Evolutionary conservation across 2,888 invertebrate species (phyloP).

Genomic region (Elaeidobius kamerunicus): DNA sequence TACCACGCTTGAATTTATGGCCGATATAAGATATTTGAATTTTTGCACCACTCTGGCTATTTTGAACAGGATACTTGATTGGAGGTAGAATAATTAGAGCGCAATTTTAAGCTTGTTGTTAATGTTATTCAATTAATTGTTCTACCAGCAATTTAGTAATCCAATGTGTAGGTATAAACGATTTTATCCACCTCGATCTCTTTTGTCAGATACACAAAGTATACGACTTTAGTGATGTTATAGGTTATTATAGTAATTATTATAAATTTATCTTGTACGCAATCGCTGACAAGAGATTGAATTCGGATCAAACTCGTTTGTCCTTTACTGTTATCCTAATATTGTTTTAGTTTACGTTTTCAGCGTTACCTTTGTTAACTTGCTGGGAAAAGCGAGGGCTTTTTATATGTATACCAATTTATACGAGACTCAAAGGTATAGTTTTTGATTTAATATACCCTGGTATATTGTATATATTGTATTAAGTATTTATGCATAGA

Average conservation of each 20-base stretch:
- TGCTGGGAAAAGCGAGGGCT: slow-evolving; percentile 35
- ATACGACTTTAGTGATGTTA: slow-evolving; percentile 48
- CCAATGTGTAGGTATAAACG: slow-evolving; percentile 3
- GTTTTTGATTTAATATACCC: slow-evolving; percentile 44
- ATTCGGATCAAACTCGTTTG: slow-evolving; percentile 17
- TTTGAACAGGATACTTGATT: slow-evolving; percentile 15
- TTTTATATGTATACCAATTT: slow-evolving; percentile 42
- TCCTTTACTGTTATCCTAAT: slow-evolving; percentile 19
- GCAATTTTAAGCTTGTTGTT: slow-evolving; percentile 35
- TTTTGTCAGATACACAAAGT: slow-evolving; percentile 39
- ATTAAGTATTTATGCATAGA: slow-evolving; percentile 41
- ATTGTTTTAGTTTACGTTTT: slow-evolving; percentile 34
- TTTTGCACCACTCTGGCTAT: slow-evolving; percentile 27
- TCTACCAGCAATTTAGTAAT: slow-evolving; percentile 9
- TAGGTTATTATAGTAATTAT: slow-evolving; percentile 42
- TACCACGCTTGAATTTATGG: background rate
- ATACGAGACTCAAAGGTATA: slow-evolving; percentile 40
- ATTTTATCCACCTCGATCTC: slow-evolving; percentile 8
- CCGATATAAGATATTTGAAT: background rate
- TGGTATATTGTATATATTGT: slow-evolving; percentile 42
- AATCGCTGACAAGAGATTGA: slow-evolving; percentile 20
- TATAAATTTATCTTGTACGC: slow-evolving; percentile 35
- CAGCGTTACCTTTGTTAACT: slow-evolving; percentile 43
- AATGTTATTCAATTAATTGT: slow-evolving; percentile 34
- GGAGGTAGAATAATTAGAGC: slow-evolving; percentile 21